Base-by-base conservation (phyloP, 2,797 vertebrate genomes). In the Coreius guichenoti region DNA sequence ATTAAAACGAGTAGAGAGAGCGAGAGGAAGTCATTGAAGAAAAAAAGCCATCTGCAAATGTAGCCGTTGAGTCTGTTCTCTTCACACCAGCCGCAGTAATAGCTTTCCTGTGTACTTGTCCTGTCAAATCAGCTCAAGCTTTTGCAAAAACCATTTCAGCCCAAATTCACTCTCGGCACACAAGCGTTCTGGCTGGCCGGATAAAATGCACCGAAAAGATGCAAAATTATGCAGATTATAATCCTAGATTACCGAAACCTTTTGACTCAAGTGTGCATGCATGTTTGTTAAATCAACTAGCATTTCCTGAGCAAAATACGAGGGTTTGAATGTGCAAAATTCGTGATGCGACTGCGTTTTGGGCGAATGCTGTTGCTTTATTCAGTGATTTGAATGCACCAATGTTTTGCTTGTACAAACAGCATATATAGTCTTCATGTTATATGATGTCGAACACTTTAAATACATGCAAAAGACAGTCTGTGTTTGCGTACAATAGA, bases 121-220 rank as follows among this genome's bases (percentile, higher is more conserved):
- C 92, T 91, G 92, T 95, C 93, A 93, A 92, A 92, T 95, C 92
- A 94, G 91, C 92, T 93, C 91, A 91, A 87, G 89, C 89, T 92
- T 90, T 89, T 81, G 67, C 82, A 83, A 77, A 43, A 88, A 91
- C 90, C 93, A 91, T 94, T 94, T 94, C 86, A 90, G 92, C 47
- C 17, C 56, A 82, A 83, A 84, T 86, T 85, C 75, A 39, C 67
- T 75, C 80, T 83, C 77, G 43, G 73, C 68, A 56, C 61, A 77
- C 69, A 84, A 12, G 63, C 29, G 3, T 63, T 77, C 29, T 49
- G 43, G 23, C 31, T 9, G 72, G 58, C 3, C 1, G 54, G 47
- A 76, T 11, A 4, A 56, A 75, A 84, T 1, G 11, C n/a, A 21
- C 12, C 4, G 1, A 39, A 65, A 51, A 49, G 6, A 36, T 56